Evolutionary conservation across 2,113 vertebrate genomes (phyloP).

Genomic region (Chunga burmeisteri): DNA sequence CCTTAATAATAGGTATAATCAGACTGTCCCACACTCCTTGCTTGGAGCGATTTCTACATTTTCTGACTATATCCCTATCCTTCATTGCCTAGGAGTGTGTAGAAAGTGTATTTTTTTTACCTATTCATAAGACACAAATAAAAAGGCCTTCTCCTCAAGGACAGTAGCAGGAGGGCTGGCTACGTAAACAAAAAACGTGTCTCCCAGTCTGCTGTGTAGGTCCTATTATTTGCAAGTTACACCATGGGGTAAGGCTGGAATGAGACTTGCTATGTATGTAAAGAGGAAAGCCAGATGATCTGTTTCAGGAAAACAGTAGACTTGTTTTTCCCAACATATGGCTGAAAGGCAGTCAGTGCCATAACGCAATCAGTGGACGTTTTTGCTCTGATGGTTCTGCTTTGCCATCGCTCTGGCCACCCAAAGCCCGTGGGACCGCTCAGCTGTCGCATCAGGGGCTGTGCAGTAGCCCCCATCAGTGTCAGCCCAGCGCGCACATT

Average conservation of each 20-base stretch:
- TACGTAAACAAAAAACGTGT: background rate
- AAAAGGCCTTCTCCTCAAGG: background rate
- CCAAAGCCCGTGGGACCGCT: fast-evolving
- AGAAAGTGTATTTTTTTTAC: background rate
- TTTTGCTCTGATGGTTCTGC: background rate
- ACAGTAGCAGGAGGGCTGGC: background rate
- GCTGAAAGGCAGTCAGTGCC: background rate
- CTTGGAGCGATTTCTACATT: background rate
- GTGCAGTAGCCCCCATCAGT: background rate
- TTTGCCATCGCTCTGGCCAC: background rate
- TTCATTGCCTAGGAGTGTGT: background rate
- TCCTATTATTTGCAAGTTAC: background rate
- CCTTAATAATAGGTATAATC: background rate
- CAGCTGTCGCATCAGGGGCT: background rate
- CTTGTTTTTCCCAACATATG: background rate
- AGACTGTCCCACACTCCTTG: background rate
- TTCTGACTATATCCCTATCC: background rate
- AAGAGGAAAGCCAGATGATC: background rate
- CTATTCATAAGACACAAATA: background rate
- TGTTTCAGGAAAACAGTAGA: background rate
- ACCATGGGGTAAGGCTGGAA: background rate
- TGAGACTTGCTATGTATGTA: background rate
- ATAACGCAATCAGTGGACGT: fast-evolving
- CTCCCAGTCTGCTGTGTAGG: background rate
- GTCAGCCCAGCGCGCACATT: background rate